Evolutionary conservation across 2,888 invertebrate genomes (phyloP).

Genomic region (Drosophila testacea): DNA sequence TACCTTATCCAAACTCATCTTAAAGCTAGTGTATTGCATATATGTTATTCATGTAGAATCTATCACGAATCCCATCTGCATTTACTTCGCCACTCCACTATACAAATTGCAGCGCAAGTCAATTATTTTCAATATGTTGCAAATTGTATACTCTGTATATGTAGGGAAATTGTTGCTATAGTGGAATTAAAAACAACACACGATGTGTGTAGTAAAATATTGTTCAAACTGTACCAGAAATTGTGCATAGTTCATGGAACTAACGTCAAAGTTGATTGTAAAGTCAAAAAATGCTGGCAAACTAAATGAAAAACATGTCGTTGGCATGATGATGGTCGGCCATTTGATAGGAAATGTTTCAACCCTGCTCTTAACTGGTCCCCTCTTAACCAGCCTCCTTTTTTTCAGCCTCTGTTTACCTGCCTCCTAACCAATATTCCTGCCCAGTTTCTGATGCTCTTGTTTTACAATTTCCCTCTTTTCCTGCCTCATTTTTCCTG

Average conservation of each 20-base stretch:
- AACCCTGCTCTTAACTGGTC: not conserved
- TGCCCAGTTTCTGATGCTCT: not conserved
- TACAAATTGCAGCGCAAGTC: not conserved
- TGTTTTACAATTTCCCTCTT: too few relatives aligned
- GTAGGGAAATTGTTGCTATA: too few relatives aligned
- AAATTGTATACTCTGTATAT: too few relatives aligned
- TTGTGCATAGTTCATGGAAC: constrained; percentile 16
- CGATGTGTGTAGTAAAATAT: not conserved
- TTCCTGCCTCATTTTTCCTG: not conserved
- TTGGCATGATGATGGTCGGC: constrained; percentile 42
- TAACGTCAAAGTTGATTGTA: constrained; percentile 27
- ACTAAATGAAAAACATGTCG: constrained; percentile 31
- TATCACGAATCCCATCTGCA: too few relatives aligned
- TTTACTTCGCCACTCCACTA: too few relatives aligned
- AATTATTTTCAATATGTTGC: not conserved
- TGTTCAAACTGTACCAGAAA: not conserved
- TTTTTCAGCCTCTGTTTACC: not conserved
- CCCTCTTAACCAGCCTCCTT: not conserved
- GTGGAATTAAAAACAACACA: not conserved
- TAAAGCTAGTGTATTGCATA: too few relatives aligned
- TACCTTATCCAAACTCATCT: too few relatives aligned
- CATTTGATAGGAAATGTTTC: not conserved
- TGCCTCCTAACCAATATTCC: not conserved
- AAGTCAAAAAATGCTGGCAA: not conserved
- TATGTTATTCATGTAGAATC: too few relatives aligned